These are phyloP conservation scores for Drosophila ananassae DNA, from an alignment of 1,140 invertebrate species.

Conservation along the genomic window DNA sequence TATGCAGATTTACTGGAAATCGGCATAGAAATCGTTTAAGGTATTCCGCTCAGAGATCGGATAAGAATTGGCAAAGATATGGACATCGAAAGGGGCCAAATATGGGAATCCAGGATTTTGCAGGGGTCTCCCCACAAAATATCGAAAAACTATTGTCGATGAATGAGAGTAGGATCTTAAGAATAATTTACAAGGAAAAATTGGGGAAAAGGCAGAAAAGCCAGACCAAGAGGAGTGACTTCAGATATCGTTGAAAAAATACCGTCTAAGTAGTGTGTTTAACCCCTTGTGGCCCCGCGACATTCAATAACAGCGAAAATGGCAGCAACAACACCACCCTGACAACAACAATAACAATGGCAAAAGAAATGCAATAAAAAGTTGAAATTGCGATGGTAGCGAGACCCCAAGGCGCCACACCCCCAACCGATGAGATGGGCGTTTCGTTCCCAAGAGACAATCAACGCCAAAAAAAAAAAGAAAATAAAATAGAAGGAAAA, in stretches of 20 bases:
- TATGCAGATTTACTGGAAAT: too few relatives aligned
- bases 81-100: too few relatives aligned
- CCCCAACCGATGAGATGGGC: constrained; percentile 16
- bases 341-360: constrained; percentile 24
- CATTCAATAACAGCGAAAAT: constrained; percentile 40
- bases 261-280: background rate
- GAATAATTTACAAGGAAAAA: background rate
- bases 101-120: too few relatives aligned
- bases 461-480: constrained; percentile 36
- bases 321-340: constrained; percentile 6
- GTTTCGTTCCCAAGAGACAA: constrained; percentile 48
- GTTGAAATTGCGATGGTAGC: constrained; percentile 8
- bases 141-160: too few relatives aligned
- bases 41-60: too few relatives aligned
- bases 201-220: background rate
- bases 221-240: background rate
- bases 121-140: too few relatives aligned
- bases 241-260: background rate
- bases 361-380: constrained; percentile 67
- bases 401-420: constrained; percentile 25
- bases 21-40: too few relatives aligned
- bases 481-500: constrained; percentile 23
- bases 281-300: constrained; percentile 3
- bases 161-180: too few relatives aligned
- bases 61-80: too few relatives aligned